These are phyloP conservation scores for Python bivittatus DNA, from an alignment of 2,113 vertebrate species.

Conservation along the genomic window DNA sequence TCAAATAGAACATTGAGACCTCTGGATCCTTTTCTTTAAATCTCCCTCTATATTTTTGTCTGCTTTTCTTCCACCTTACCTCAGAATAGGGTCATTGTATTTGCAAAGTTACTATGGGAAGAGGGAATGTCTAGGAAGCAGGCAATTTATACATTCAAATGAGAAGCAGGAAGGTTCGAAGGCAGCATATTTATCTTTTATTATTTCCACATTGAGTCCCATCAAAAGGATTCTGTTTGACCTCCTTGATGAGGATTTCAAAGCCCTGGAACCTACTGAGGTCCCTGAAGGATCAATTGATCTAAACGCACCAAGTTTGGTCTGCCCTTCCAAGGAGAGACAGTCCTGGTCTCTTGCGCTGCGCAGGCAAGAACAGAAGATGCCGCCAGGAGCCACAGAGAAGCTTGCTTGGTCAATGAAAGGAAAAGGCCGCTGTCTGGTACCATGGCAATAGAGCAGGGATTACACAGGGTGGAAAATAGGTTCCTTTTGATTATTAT, in stretches of 20 bases:
- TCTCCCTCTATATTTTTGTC: background rate
- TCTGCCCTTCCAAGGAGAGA: slow-evolving; percentile 72
- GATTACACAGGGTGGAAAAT: slow-evolving; percentile 87
- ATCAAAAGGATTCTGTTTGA: slow-evolving; percentile 50
- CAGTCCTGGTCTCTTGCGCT: slow-evolving; percentile 52
- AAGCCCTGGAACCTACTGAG: slow-evolving; percentile 60
- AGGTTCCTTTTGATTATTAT: slow-evolving; percentile 57
- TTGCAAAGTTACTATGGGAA: background rate
- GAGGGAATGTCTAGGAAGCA: background rate
- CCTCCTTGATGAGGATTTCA: slow-evolving; percentile 56
- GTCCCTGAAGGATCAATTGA: slow-evolving; percentile 66
- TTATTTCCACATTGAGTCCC: slow-evolving; percentile 41
- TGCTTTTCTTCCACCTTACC: background rate
- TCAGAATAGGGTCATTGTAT: background rate
- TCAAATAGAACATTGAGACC: no score
- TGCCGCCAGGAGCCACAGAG: slow-evolving; percentile 55
- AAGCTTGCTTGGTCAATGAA: slow-evolving; percentile 84
- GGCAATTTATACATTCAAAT: background rate
- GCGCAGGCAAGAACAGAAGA: background rate
- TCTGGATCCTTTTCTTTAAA: no score
- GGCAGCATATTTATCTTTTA: slow-evolving; percentile 31
- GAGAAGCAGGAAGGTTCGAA: background rate
- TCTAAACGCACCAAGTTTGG: slow-evolving; percentile 73
- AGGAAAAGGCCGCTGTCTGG: slow-evolving; percentile 87
- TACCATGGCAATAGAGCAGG: slow-evolving; percentile 88